Conservation (phyloP, 2,113 vertebrate species). For the Python bivittatus region DNA sequence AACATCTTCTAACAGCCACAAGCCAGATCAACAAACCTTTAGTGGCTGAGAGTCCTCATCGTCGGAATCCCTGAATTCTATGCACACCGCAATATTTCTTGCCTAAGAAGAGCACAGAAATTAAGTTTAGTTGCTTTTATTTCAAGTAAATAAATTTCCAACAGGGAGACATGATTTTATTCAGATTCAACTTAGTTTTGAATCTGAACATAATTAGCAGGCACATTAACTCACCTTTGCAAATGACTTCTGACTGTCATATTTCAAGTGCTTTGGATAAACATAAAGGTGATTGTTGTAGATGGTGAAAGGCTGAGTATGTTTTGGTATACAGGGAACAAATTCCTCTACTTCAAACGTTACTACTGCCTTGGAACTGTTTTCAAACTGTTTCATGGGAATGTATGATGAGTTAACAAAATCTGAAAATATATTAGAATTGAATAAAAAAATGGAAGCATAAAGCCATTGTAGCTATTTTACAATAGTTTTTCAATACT, state of each 20-base stretch:
- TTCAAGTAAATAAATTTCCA: constrained; percentile 5
- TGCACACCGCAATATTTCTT: constrained; percentile 93
- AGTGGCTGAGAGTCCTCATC: constrained; percentile 91
- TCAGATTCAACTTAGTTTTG: constrained; percentile 3
- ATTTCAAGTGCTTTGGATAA: constrained; percentile 94
- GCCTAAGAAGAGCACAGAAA: constrained; percentile 76
- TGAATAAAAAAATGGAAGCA: constrained; percentile 40
- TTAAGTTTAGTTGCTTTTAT: background rate
- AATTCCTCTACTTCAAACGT: constrained; percentile 97
- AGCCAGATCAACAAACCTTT: constrained; percentile 77
- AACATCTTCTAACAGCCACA: background rate
- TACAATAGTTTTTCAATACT: constrained; percentile 66
- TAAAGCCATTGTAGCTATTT: constrained; percentile 40
- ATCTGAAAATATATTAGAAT: constrained; percentile 80
- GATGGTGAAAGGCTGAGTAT: constrained; percentile 93
- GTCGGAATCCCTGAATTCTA: constrained; percentile 96
- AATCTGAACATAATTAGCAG: constrained; percentile 1
- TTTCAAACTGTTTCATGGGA: constrained; percentile 93
- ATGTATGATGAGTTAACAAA: constrained; percentile 97
- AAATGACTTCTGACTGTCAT: constrained; percentile 95
- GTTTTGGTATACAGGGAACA: constrained; percentile 92
- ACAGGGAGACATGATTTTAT: background rate
- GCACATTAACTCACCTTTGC: constrained; percentile 82
- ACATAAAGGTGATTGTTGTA: constrained; percentile 98
- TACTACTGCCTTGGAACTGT: constrained; percentile 75